Base-by-base conservation (phyloP, 2,888 invertebrate genomes). In the Acronicta aceris region DNA sequence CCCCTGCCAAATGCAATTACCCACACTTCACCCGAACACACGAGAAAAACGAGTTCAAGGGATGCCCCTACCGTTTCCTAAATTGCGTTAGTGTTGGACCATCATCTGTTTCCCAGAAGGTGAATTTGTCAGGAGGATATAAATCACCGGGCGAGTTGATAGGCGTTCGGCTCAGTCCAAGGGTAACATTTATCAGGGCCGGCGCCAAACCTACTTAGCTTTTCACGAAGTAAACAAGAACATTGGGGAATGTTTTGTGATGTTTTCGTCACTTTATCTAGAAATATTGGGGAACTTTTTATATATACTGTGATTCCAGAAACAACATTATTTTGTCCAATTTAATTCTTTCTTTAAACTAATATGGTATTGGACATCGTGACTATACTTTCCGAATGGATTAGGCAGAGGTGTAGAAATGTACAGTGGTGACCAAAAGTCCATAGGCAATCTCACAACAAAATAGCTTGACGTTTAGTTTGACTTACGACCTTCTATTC, bases 101-200 rank as follows among this genome's bases (percentile, higher is more conserved):
- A 55, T 43, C 52, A 58, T 65, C 45, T 15, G 42, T 65, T 48
- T 53, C 48, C 58, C 68, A 49, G 41, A 47, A 71, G 55, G 69
- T 62, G 43, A 58, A 67, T 67, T 62, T 59, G 58, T 41, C 41
- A 53, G 43, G 40, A 49, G 43, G 15, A 49, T 36, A 71, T 74
- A 71, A 74, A 74, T 71, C 71, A 65, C 57, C 16, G 5, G 25
- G 15, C 21, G n/a, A 17, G 43, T 50, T 70, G 65, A 74, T 58
- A 64, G 56, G 40, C 51, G 21, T 27, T 55, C 43, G n/a, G 43
- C 30, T 41, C 16, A 42, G 17, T 54, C 42, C 59, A 38, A 54
- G 30, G 17, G 46, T 30, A 48, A 46, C 54, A 70, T 72, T 65
- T 59, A 48, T 74, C 53, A 75, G 15, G 27, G 16, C 7, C 12